phyloP scores from a whole-genome alignment of 2,888 invertebrate species.

The Mimachlamys varia region DNA sequence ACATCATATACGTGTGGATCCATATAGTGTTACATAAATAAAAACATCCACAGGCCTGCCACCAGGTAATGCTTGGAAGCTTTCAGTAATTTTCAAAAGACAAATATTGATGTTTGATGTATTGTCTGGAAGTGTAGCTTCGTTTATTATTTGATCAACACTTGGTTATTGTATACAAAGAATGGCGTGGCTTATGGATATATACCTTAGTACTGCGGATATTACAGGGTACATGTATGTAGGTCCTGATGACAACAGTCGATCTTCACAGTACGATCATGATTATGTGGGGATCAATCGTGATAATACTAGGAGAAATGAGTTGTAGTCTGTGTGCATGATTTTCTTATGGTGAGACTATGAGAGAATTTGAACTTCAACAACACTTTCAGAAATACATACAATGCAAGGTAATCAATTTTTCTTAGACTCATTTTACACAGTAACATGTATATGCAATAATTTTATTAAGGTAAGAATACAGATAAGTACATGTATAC shows the following conservation, averaged over 20 bases:
- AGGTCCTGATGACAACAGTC: not conserved
- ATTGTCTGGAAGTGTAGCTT: not conserved
- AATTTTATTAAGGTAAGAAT: too few relatives aligned
- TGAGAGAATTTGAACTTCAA: constrained; percentile 15
- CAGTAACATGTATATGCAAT: not conserved
- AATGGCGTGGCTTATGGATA: not conserved
- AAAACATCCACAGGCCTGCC: not conserved
- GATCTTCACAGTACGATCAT: not conserved
- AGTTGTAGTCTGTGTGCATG: not conserved
- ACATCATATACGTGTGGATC: too few relatives aligned
- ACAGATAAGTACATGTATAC: too few relatives aligned
- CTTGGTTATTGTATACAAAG: not conserved
- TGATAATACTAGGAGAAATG: not conserved
- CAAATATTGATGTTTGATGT: not conserved
- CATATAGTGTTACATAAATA: not conserved
- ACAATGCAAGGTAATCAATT: not conserved
- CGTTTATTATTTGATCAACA: not conserved
- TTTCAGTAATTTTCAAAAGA: not conserved
- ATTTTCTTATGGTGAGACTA: not conserved
- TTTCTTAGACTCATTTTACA: too few relatives aligned
- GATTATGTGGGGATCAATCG: not conserved
- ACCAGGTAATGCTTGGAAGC: not conserved
- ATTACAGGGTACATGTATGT: not conserved
- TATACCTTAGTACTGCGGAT: not conserved
- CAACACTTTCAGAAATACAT: constrained; percentile 23